Evolutionary conservation across 2,888 invertebrate genomes (phyloP).

Genomic region (Ophion obscuratus): DNA sequence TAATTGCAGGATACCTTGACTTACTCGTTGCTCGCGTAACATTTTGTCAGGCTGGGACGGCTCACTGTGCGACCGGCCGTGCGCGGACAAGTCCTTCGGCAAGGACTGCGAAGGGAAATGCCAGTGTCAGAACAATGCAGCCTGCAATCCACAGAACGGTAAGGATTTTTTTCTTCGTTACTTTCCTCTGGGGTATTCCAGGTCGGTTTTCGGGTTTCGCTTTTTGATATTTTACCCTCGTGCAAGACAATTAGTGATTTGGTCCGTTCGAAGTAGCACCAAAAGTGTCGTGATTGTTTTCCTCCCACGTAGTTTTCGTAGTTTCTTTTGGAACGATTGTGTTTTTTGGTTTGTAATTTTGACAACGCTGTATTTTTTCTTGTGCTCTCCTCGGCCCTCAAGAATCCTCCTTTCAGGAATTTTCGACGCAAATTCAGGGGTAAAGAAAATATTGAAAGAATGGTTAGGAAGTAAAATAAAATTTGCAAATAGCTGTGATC

Average conservation of each 20-base stretch:
- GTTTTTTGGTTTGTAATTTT: neutral
- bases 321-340: neutral
- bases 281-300: neutral
- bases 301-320: conserved; percentile 4
- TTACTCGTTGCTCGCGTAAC: conserved; percentile 36
- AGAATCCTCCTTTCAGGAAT: neutral
- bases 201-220: neutral
- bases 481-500: too few species aligned
- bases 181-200: neutral
- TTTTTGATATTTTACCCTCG: neutral
- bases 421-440: neutral
- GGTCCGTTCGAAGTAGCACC: conserved; percentile 2
- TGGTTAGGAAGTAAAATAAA: too few species aligned
- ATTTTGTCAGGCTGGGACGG: conserved; percentile 88
- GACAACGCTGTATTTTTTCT: neutral
- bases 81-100: conserved; percentile 93
- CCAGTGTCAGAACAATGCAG: conserved; percentile 91
- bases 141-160: conserved; percentile 94
- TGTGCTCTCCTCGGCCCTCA: neutral
- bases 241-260: conserved; percentile 14
- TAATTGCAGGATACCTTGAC: conserved; percentile 27
- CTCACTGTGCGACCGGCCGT: conserved; percentile 94
- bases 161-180: conserved; percentile 77
- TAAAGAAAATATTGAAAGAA: neutral
- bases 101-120: conserved; percentile 91